Evolutionary conservation across 2,797 vertebrate genomes (phyloP), one percentile per base, ranked within the genome.

Genomic region (Mustela erminea): DNA sequence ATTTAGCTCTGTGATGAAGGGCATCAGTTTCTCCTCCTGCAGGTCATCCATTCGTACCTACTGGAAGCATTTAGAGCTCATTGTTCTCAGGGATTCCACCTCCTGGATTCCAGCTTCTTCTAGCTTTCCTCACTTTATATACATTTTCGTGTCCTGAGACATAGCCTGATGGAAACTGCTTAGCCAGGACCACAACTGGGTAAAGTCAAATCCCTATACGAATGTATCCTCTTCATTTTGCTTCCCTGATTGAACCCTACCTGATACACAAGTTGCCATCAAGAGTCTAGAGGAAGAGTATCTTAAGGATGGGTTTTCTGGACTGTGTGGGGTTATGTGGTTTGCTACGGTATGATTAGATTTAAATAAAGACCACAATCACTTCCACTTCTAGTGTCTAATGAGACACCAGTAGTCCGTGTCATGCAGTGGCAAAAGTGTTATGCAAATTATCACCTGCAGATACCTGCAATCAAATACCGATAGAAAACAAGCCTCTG

Each of bases 361-460:
- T 70, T 68, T 80, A 88, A 88, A 72, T 74, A 88, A 88, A 72
- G 14, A 15, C 49, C n/a, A 38, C 27, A 86, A 82, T 81, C 43
- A 89, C 32, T 62, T 46, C 5, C 23, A 56, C 64, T 89, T 82
- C 27, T 46, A 82, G 20, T 52, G 46, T 12, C 58, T 78, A 82
- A 88, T 41, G 27, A 89, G 81, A 77, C 15, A 38, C 32, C 32
- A 52, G 52, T 49, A 89, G 64, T 58, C n/a, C 38, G n/a, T 70
- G 32, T 20, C 20, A 68, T 27, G 6, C 4, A 32, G n/a, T 54
- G n/a, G 43, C 23, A 70, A 77, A 86, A 49, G 4, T 14, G 10
- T 56, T 82, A 95, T 77, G 72, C 27, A 88, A 95, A 91, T 95
- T 81, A 58, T 94, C 62, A 85, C 64, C 77, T 97, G 56, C 27